These are phyloP conservation scores for Falco novaeseelandiae DNA, from an alignment of 2,797 vertebrate species.

Conservation along the genomic window DNA sequence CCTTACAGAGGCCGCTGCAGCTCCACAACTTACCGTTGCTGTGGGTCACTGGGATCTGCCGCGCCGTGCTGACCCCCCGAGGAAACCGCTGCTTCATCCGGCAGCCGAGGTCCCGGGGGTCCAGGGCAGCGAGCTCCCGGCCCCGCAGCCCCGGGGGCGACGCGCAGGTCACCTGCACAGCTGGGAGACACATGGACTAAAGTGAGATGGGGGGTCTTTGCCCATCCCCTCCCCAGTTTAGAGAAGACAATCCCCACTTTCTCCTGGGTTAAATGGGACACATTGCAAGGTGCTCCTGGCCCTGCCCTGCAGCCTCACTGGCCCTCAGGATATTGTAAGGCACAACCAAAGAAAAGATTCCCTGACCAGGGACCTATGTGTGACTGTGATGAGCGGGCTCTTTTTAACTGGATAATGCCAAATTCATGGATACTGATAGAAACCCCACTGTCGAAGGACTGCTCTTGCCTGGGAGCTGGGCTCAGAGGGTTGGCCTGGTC, in stretches of 20 bases:
- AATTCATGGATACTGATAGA: background rate
- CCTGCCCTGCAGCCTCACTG: background rate
- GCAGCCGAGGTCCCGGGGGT: slow-evolving; percentile 31
- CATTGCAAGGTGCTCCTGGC: background rate
- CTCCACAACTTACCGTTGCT: slow-evolving; percentile 56
- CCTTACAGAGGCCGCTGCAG: fast-evolving
- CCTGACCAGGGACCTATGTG: background rate
- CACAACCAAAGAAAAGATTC: background rate
- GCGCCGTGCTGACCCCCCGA: background rate
- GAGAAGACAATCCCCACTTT: fast-evolving
- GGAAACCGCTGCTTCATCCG: background rate
- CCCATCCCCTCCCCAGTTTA: background rate
- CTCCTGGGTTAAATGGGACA: background rate
- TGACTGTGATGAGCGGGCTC: background rate
- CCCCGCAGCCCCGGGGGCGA: background rate
- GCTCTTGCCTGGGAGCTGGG: background rate
- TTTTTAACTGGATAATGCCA: background rate
- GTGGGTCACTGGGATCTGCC: background rate
- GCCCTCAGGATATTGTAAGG: background rate
- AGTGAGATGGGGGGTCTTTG: background rate
- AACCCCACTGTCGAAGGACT: background rate
- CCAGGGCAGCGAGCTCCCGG: background rate
- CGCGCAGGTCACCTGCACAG: slow-evolving; percentile 3
- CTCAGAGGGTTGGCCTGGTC: background rate
- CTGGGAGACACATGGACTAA: background rate